Base-by-base conservation (phyloP, 2,797 vertebrate genomes). In the Hipposideros larvatus region DNA sequence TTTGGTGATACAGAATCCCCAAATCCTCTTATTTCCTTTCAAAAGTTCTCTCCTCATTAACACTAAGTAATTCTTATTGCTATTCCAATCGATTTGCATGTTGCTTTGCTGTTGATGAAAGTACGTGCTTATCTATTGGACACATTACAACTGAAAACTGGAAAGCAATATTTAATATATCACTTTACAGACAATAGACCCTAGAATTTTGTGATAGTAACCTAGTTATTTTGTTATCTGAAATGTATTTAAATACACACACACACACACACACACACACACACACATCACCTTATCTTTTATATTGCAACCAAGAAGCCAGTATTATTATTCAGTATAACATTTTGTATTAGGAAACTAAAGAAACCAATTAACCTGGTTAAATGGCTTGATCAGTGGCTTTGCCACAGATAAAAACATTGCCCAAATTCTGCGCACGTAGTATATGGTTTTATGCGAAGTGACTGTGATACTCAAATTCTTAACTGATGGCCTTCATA, bases 231-330 rank as follows among this genome's bases (percentile, higher is more conserved):
- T 82, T 77, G 3, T 70, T 87, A 79, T 83, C 26, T 43, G 31
- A 92, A 95, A 74, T 73, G 5, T 80, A 59, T 80, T 95, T 46
- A 77, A 85, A 88, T 22, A 79, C n/a, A 95, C 8, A 86, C 28
- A 74, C 24, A 63, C 41, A 57, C 63, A 41, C 18, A 48, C 0
- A 43, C 11, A 37, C n/a, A 86, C 28, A 74, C 31, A 63, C 48
- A 57, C 70, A 41, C 22, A 48, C 0, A 34, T 11, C 51, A n/a
- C 16, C 48, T 91, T 91, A 68, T 84, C 59, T 73, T 93, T 93
- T 93, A 71, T 91, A 71, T 22, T 70, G 11, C 24, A 85, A 31
- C 7, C 53, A 71, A 75, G 16, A 66, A 91, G 11, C 2, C 66
- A 85, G 13, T 70, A 74, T 65, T 66, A 77, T 61, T 92, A 75